Evolutionary conservation across 2,113 vertebrate genomes (phyloP), one percentile per base, ranked within the genome.

Genomic region (Vulpes vulpes): DNA sequence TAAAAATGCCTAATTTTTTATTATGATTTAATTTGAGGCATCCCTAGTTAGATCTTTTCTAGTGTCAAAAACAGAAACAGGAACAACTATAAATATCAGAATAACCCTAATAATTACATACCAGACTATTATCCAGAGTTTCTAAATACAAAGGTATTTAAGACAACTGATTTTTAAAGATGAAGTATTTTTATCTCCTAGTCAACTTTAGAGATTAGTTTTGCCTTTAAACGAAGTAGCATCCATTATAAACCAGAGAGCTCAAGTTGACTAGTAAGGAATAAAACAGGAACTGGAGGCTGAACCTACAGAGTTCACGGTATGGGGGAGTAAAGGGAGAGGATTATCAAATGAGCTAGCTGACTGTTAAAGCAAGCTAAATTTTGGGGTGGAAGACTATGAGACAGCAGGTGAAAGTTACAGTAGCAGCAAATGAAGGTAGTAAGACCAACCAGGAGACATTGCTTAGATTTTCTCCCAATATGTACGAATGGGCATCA

Each of bases 61-160:
- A 80, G 32, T 79, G 22, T 94, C 60, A 95, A 96, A 96, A 79
- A 81, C 71, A 91, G 83, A 83, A 87, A 65, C 8, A 79, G 30
- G 15, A 90, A 27, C 64, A 81, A 89, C n/a, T 60, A 4, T 59
- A 25, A 27, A 91, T 17, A 95, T 82, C 35, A 90, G 59, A 90
- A 94, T 9, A 93, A 19, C n/a, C 51, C 83, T 93, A 89, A 53
- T 86, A 93, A 94, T 76, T 92, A 51, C 59, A 96, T 15, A 79
- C 0, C 94, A 67, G 23, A 90, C 38, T 65, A 89, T 64, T 65
- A 59, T 6, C n/a, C 51, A 82, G 12, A 57, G 38, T 87, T 76
- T 67, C 73, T 93, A 92, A 94, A 78, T 32, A 89, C 59, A 96
- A 89, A 80, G 14, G 14, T 78, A 86, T 78, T 83, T 93, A 97